Percentiles rank a stretch among this genome's conserved stretches.
Conservation (phyloP, 1,140 invertebrate species). For the Pogonognathellus flavescens region DNA sequence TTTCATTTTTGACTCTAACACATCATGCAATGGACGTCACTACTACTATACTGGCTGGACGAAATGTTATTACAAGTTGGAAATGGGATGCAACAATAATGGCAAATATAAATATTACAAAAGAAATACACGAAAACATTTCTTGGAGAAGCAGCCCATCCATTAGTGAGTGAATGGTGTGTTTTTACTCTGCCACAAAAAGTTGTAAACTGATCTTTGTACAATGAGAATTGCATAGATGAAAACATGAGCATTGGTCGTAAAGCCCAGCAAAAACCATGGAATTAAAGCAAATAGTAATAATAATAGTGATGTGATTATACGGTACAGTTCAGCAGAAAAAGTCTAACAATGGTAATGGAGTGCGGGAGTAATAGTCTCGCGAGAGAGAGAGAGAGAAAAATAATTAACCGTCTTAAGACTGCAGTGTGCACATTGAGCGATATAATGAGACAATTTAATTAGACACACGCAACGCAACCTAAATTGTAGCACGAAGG, state of each 20-base stretch:
- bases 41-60: too few relatives aligned
- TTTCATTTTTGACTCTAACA: too few relatives aligned
- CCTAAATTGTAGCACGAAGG: neutral
- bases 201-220: neutral
- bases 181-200: neutral
- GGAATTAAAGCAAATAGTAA: slow-evolving; percentile 21
- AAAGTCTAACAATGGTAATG: neutral
- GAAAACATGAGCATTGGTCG: neutral
- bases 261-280: neutral
- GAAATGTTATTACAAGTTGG: too few relatives aligned
- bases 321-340: neutral
- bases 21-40: too few relatives aligned
- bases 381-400: neutral
- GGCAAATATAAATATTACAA: too few relatives aligned
- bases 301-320: neutral
- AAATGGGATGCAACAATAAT: too few relatives aligned
- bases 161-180: too few relatives aligned
- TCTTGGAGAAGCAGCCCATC: too few relatives aligned
- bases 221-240: neutral
- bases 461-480: slow-evolving; percentile 41
- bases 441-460: slow-evolving; percentile 40
- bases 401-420: slow-evolving; percentile 34
- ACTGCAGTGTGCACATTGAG: slow-evolving; percentile 10
- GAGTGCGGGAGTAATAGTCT: neutral
- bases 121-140: too few relatives aligned